Evolutionary conservation across 2,113 vertebrate species (phyloP).

Genomic region (Phoxinus phoxinus): DNA sequence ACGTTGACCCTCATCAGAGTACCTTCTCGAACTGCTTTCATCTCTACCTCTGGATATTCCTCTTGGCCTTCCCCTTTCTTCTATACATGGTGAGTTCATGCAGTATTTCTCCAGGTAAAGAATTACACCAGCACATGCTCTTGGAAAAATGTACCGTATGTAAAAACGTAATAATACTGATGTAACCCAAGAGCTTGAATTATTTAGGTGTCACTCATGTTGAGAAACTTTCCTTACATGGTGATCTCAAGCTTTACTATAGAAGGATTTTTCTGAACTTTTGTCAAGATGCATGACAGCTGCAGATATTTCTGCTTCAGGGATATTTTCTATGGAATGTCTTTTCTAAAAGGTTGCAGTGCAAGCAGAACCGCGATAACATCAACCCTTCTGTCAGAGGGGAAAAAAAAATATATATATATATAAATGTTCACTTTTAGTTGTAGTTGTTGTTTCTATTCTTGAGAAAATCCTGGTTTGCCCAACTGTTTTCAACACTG

Average conservation of each 20-base stretch:
- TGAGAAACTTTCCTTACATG: not conserved
- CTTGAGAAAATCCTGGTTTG: no score
- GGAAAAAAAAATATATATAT: not conserved
- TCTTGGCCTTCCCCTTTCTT: conserved; percentile 86
- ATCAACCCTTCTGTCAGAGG: not conserved
- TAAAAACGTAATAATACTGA: not conserved
- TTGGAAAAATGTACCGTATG: not conserved
- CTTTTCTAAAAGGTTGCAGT: not conserved
- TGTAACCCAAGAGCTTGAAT: not conserved
- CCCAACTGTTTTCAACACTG: no score
- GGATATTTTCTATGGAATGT: not conserved
- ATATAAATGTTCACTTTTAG: not conserved
- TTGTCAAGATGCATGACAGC: not conserved
- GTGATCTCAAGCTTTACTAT: not conserved
- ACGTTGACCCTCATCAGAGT: conserved; percentile 92
- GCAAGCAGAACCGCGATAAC: not conserved
- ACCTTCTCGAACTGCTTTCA: conserved; percentile 94
- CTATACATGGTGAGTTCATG: conserved; percentile 86
- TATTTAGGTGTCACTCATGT: not conserved
- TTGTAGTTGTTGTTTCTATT: no score
- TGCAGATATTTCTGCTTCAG: not conserved
- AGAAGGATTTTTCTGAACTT: not conserved
- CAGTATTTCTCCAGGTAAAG: not conserved
- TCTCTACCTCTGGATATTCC: conserved; percentile 91
- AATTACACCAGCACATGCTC: not conserved